Evolutionary conservation across 2,888 invertebrate genomes (phyloP).

Genomic region (Hecatera dysodea): DNA sequence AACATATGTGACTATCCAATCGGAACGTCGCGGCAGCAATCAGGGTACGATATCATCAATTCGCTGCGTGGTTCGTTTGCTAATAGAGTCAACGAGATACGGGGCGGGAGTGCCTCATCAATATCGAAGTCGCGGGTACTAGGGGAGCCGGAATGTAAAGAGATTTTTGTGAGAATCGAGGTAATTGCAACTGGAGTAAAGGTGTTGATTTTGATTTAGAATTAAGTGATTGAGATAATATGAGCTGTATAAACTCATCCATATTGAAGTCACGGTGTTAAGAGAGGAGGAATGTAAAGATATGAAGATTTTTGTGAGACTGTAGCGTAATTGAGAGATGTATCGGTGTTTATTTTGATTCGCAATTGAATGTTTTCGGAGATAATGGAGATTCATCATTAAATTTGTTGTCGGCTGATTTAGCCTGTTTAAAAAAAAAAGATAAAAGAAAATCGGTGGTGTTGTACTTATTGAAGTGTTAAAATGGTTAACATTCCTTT

Average conservation of each 20-base stretch:
- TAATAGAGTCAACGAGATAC: conserved; percentile 69
- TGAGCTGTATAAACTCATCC: conserved; percentile 41
- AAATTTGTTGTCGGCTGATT: background rate
- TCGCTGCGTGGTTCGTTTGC: conserved; percentile 71
- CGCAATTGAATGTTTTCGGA: conserved; percentile 12
- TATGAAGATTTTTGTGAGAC: conserved; percentile 40
- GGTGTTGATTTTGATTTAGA: conserved; percentile 22
- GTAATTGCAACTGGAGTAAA: conserved; percentile 27
- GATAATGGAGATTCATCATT: background rate
- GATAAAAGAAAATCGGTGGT: background rate
- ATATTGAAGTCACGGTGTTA: conserved; percentile 47
- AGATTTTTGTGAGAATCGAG: conserved; percentile 37
- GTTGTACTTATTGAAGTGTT: background rate
- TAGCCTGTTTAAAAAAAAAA: no score
- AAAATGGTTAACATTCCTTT: background rate
- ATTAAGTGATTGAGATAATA: background rate
- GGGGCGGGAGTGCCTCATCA: conserved; percentile 59
- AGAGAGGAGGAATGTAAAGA: conserved; percentile 6
- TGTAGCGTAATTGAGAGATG: conserved; percentile 28
- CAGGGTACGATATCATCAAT: conserved; percentile 68
- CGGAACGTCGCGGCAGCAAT: conserved; percentile 63
- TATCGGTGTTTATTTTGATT: conserved; percentile 27
- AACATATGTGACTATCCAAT: conserved; percentile 67
- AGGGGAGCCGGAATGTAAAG: conserved; percentile 12
- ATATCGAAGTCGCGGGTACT: conserved; percentile 51